A percentile compares a stretch with the other conserved stretches of the same genome.
These are phyloP conservation scores for Blennius ocellaris DNA, from an alignment of 2,113 vertebrate genomes.

Conservation along the genomic window DNA sequence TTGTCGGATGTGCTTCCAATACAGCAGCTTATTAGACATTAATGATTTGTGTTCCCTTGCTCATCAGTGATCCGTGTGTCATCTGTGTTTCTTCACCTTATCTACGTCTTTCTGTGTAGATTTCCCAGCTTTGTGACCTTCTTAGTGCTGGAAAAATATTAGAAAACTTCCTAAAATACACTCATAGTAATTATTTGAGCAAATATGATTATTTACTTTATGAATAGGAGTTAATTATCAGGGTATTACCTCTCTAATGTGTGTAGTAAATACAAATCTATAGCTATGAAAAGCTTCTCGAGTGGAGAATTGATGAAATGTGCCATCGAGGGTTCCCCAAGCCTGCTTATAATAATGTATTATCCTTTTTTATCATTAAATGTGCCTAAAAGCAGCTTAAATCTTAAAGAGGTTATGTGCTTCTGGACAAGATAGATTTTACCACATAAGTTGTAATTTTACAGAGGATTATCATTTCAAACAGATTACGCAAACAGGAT, in stretches of 20 bases:
- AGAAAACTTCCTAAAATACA: not conserved
- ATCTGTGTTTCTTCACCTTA: slow-evolving; percentile 12
- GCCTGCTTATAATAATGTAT: not conserved
- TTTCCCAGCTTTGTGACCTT: not conserved
- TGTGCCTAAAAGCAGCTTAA: not conserved
- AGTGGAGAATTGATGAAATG: not conserved
- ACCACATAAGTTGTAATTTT: not conserved
- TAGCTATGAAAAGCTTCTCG: too few relatives aligned
- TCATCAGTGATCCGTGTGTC: not conserved
- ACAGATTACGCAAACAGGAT: slow-evolving; percentile 18
- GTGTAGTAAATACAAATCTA: not conserved
- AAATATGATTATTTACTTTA: not conserved
- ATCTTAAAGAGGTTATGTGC: not conserved
- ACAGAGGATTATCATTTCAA: not conserved
- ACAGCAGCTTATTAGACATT: slow-evolving; percentile 10
- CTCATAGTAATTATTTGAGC: not conserved
- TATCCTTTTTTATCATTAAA: not conserved
- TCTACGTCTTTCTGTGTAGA: not conserved
- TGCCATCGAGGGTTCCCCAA: not conserved
- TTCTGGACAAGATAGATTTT: not conserved
- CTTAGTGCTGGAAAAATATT: slow-evolving; percentile 19
- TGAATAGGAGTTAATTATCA: not conserved
- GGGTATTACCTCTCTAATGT: not conserved
- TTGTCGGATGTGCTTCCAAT: slow-evolving; percentile 21
- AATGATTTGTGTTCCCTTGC: not conserved